phyloP scores from a whole-genome alignment of 1,140 invertebrate genomes.

The Pectinophora gossypiella region DNA sequence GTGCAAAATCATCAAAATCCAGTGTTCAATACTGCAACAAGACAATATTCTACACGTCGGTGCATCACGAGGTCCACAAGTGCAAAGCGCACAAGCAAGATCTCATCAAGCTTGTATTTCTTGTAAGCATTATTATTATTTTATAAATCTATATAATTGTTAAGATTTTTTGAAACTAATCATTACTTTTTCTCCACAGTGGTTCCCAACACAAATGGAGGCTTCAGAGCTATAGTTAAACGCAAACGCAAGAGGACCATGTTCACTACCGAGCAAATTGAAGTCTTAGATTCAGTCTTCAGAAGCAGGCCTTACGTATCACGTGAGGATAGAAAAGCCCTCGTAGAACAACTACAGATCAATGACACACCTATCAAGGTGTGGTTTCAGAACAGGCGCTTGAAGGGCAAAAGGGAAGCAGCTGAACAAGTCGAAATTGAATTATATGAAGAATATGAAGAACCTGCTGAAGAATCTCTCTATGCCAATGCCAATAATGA shows the following conservation, averaged over 20 bases:
- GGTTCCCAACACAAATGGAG: background rate
- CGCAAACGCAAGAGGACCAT: constrained; percentile 34
- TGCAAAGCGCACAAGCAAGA: background rate
- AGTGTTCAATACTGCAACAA: background rate
- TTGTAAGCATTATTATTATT: constrained; percentile 3
- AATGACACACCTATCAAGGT: constrained; percentile 42
- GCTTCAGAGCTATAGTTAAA: constrained; percentile 24
- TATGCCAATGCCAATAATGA: background rate
- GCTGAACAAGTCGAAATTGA: constrained; percentile 10
- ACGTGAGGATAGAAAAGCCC: constrained; percentile 23
- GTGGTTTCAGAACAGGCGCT: constrained; percentile 51
- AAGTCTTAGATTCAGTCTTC: constrained; percentile 38
- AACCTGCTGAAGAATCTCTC: background rate
- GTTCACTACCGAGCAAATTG: constrained; percentile 47
- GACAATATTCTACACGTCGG: background rate
- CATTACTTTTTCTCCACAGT: constrained; percentile 3
- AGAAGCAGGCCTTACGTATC: constrained; percentile 34
- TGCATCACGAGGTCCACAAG: background rate
- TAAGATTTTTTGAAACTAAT: constrained; percentile 7
- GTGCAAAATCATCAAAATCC: background rate
- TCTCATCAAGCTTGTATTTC: constrained; percentile 1
- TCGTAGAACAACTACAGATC: constrained; percentile 33
- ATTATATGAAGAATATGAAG: background rate
- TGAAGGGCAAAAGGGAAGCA: constrained; percentile 30
- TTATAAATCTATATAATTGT: background rate